Evolutionary conservation across 2,113 vertebrate species (phyloP), one percentile per base, ranked within the genome.

Genomic region (Sisor rabdophorus): DNA sequence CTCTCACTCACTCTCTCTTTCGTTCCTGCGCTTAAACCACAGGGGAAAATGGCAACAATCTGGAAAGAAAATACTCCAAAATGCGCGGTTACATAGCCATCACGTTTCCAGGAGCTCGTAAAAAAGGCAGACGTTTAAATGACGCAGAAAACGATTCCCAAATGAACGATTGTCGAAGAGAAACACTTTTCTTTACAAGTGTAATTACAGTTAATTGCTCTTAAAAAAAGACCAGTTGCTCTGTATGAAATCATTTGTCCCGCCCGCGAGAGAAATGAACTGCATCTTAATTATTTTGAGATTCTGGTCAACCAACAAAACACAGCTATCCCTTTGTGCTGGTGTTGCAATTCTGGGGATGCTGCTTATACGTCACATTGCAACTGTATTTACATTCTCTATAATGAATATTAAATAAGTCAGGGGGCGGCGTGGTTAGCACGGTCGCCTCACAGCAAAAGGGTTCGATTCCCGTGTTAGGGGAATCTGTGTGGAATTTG

Each of bases 141-240:
- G 87, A 88, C 85, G 87, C 88, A 90, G 86, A 86, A 87, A 88
- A 86, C 86, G 81, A 82, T 87, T 86, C 83, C 90, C 90, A 85
- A 82, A 84, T 82, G 84, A 86, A 63, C 82, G 78, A n/a, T 78
- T 82, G 85, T 81, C 84, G 78, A 74, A 81, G 83, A 87, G 84
- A 80, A 85, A 83, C 81, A 84, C 86, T 83, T 86, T 84, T 82
- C 84, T 87, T 85, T 86, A 83, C 84, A 73, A 77, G 81, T 82
- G 71, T 88, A 91, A 91, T 91, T 87, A 83, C 82, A 86, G 83
- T 85, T 91, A 91, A 91, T 91, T 90, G 87, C 85, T 82, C 80
- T 80, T 87, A 84, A 81, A 84, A 89, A 91, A 82, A 85, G 47
- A 52, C 65, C 17, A 86, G 88, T 89, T 87, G 82, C 87, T 70